Percentiles rank a stretch among this genome's conserved stretches.
These are phyloP conservation scores for Stenichneumon culpator DNA, from an alignment of 2,888 invertebrate species.

Conservation along the genomic window DNA sequence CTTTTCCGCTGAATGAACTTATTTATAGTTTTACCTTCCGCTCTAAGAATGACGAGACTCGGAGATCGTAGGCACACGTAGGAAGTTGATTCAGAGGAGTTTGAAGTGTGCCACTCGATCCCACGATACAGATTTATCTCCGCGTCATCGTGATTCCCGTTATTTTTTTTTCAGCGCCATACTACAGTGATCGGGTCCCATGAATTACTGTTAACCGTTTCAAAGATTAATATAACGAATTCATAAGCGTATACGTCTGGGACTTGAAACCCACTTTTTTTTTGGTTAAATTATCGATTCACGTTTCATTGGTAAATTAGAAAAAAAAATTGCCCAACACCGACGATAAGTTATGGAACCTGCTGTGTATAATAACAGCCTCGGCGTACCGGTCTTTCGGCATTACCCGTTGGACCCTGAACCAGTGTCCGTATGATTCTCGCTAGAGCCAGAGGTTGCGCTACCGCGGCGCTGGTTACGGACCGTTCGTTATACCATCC, in stretches of 20 bases:
- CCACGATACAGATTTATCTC: conserved; percentile 22
- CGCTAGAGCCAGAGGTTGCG: background rate
- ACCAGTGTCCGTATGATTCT: conserved; percentile 11
- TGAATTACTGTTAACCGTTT: conserved; percentile 3
- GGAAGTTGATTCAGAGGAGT: conserved; percentile 38
- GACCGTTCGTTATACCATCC: background rate
- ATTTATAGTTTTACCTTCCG: conserved; percentile 11
- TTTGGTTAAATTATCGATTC: background rate
- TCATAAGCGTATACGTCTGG: background rate
- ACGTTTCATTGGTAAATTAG: background rate
- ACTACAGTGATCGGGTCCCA: background rate
- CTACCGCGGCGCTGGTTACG: background rate
- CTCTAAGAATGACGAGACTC: background rate
- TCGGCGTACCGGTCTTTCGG: conserved; percentile 1
- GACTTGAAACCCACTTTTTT: background rate
- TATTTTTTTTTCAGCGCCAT: background rate
- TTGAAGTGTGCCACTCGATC: conserved; percentile 34
- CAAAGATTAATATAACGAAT: conserved; percentile 2
- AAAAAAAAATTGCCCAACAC: conserved; percentile 4
- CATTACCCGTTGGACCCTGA: conserved; percentile 35
- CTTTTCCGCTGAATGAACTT: conserved; percentile 10
- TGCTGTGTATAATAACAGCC: background rate
- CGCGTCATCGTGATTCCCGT: conserved; percentile 30
- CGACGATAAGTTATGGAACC: background rate
- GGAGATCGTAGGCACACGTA: background rate